Base-by-base conservation (phyloP, 1,140 invertebrate genomes). In the Drosophila kanapiae region DNA sequence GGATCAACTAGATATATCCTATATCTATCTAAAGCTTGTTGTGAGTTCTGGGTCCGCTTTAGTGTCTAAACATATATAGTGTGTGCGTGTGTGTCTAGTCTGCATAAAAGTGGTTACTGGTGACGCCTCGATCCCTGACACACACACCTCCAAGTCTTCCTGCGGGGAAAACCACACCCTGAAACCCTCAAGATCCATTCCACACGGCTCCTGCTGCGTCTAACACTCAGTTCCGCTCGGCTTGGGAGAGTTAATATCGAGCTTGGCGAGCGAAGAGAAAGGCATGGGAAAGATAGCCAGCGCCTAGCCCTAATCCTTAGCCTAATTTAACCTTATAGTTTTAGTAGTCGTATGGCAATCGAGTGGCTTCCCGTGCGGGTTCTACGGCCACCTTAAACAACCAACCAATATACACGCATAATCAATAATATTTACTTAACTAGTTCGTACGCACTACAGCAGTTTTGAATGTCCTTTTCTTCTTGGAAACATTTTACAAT, bases 371-470 rank as follows among this genome's bases (percentile, higher is more conserved):
- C 57, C 69, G 65, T 80, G 65, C 63, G 81, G 79, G 61, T 80
- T 71, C 60, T 60, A 51, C 48, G 61, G 75, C 79, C 79, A 86
- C 78, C 75, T 86, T 61, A 82, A 82, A 79, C 49, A 67, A 68
- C 23, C 49, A 27, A 65, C 37, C 48, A 16, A 57, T 18, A 43
- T 54, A 67, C 37, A 75, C 47, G 58, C 35, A 56, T 59, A 48
- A 78, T 72, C 31, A 63, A 49, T 45, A 59, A 57, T 75, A 75
- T 75, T 42, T 75, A 90, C 77, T 84, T 90, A 88, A 84, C 72
- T 88, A 88, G 80, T 84, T 84, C 49, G 59, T 74, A 88, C 68
- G 80, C 85, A 88, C 77, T 74, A 84, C 53, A 77, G 51, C 37
- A 72, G 53, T 72, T 72, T 71, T 72, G 18, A 72, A 54, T 76